Evolutionary conservation across 2,888 invertebrate species (phyloP).

Genomic region (Hypomecis atomaria): DNA sequence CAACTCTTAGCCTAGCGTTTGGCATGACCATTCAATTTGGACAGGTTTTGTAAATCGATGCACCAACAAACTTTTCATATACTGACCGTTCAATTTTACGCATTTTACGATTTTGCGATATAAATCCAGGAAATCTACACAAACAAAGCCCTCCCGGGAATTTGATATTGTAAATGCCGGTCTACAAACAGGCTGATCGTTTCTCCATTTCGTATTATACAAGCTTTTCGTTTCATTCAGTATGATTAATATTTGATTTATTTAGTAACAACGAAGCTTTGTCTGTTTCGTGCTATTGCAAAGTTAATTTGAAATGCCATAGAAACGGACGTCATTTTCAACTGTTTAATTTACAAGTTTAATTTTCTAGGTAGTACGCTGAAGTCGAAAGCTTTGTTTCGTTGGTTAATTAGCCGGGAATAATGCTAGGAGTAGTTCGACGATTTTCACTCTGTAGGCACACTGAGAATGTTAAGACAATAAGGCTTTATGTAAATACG

Average conservation of each 20-base stretch:
- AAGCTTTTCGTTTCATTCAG: constrained; percentile 50
- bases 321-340: constrained; percentile 28
- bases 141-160: constrained; percentile 44
- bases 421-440: constrained; percentile 4
- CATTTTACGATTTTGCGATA: constrained; percentile 26
- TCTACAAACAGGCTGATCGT: constrained; percentile 55
- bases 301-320: constrained; percentile 50
- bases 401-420: constrained; percentile 13
- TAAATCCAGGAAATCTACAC: constrained; percentile 37
- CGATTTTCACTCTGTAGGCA: neutral
- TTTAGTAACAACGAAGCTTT: constrained; percentile 52
- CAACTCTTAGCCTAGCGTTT: no score
- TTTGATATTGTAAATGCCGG: constrained; percentile 56
- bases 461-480: neutral
- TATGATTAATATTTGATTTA: constrained; percentile 51
- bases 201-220: constrained; percentile 51
- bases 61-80: constrained; percentile 7
- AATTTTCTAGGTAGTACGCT: constrained; percentile 18
- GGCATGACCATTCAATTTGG: no score
- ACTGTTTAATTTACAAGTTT: constrained; percentile 25
- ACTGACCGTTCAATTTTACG: constrained; percentile 11
- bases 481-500: neutral
- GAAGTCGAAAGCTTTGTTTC: constrained; percentile 21
- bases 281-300: constrained; percentile 50
- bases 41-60: neutral